phyloP scores from a whole-genome alignment of 2,888 invertebrate genomes.

The Amiota communis region DNA sequence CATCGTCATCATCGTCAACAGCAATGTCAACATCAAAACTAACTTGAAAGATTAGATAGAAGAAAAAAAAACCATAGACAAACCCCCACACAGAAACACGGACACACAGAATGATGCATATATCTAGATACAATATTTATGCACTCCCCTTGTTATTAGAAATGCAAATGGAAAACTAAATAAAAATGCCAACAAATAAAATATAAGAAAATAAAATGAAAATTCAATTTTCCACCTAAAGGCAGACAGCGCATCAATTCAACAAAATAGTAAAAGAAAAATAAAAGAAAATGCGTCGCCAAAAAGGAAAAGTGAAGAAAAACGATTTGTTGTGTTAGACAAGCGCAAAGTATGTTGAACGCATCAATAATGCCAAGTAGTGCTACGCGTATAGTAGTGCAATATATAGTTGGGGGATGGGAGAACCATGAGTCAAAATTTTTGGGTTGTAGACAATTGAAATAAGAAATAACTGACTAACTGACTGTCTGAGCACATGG shows the following conservation, averaged over 20 bases:
- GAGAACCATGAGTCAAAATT: too few relatives aligned
- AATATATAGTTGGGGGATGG: too few relatives aligned
- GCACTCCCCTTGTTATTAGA: conserved; percentile 29
- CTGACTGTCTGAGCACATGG: neutral
- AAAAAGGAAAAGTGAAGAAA: conserved; percentile 52
- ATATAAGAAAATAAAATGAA: conserved; percentile 55
- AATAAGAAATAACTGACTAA: neutral
- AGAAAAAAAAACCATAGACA: conserved; percentile 29
- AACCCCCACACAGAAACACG: neutral
- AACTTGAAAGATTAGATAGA: conserved; percentile 45
- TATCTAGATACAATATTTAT: neutral
- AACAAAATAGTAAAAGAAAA: conserved; percentile 44
- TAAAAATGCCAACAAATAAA: conserved; percentile 10
- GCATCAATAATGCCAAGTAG: too few relatives aligned
- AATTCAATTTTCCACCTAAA: conserved; percentile 69
- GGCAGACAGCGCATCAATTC: conserved; percentile 69
- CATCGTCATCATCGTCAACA: neutral
- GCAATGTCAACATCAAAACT: conserved; percentile 53
- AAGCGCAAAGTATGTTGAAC: conserved; percentile 25
- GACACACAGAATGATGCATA: conserved; percentile 43
- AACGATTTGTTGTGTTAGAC: conserved; percentile 68
- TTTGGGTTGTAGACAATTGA: neutral
- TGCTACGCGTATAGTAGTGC: too few relatives aligned
- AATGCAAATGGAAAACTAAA: neutral
- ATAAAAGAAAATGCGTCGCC: conserved; percentile 52